A percentile compares a stretch with the other conserved stretches of the same genome.
Conservation (phyloP, 2,113 vertebrate species). For the Micromys minutus region DNA sequence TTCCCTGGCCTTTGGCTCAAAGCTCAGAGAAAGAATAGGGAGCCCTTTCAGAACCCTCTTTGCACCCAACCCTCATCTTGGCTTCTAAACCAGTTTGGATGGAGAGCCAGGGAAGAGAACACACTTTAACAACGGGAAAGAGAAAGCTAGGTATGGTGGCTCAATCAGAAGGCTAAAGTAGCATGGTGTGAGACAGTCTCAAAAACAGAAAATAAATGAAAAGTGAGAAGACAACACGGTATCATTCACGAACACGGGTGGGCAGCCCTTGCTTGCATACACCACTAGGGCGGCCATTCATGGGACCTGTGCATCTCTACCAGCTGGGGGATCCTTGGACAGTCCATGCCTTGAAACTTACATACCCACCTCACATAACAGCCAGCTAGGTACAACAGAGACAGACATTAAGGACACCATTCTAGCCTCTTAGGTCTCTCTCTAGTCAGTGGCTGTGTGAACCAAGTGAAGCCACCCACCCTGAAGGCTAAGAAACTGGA, state of each 20-base stretch:
- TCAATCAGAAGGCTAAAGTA: not conserved
- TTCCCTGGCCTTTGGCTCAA: not conserved
- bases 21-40: not conserved
- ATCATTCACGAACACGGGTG: not conserved
- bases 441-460: not conserved
- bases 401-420: not conserved
- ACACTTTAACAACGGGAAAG: too few relatives aligned
- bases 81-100: not conserved
- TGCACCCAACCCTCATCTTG: not conserved
- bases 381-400: too few relatives aligned
- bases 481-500: not conserved
- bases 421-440: not conserved
- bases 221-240: too few relatives aligned
- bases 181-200: not conserved
- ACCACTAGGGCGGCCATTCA: not conserved
- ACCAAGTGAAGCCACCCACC: not conserved
- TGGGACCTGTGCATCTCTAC: not conserved
- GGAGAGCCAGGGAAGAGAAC: not conserved
- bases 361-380: not conserved
- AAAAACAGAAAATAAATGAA: not conserved
- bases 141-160: too few relatives aligned
- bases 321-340: not conserved
- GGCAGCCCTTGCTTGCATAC: not conserved
- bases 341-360: not conserved
- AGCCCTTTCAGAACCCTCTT: not conserved